Percentiles rank a stretch among this genome's conserved stretches.
Conservation (phyloP, 2,888 invertebrate genomes). For the Drosophila peninsularis region DNA sequence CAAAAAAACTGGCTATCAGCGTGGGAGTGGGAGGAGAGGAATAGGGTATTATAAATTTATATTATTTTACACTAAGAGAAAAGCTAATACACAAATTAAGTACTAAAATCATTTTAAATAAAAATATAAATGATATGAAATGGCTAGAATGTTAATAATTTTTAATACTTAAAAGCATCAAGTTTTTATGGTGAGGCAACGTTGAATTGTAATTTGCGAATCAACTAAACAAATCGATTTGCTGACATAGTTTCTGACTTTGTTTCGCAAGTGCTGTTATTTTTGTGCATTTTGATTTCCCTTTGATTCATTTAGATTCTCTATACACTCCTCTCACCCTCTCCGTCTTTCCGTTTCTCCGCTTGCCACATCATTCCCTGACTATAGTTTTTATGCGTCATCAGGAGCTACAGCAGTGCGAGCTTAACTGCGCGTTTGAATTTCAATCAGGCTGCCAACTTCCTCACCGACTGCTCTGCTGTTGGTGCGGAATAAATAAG, state of each 20-base stretch:
- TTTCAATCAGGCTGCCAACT: conserved; percentile 58
- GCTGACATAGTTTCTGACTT: background rate
- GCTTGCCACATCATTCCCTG: conserved; percentile 18
- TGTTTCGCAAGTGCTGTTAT: background rate
- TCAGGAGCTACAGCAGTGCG: conserved; percentile 29
- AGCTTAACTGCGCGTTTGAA: conserved; percentile 64
- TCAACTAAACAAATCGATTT: background rate
- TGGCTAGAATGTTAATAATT: too few relatives aligned
- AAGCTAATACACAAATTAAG: background rate
- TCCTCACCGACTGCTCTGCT: background rate
- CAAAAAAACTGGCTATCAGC: background rate
- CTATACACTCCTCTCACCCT: background rate
- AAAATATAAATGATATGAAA: too few relatives aligned
- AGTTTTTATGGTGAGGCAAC: background rate
- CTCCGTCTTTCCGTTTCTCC: background rate
- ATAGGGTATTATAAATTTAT: background rate
- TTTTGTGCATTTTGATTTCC: background rate
- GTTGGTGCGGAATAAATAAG: conserved; percentile 63
- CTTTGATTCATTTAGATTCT: background rate
- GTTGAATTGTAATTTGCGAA: background rate
- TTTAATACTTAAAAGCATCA: too few relatives aligned
- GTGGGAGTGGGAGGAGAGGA: background rate
- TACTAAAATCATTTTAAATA: too few relatives aligned
- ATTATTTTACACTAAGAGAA: background rate
- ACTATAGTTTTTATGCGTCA: conserved; percentile 49